Conservation (phyloP, 2,113 vertebrate species). For the Sarotherodon lohbergeri region DNA sequence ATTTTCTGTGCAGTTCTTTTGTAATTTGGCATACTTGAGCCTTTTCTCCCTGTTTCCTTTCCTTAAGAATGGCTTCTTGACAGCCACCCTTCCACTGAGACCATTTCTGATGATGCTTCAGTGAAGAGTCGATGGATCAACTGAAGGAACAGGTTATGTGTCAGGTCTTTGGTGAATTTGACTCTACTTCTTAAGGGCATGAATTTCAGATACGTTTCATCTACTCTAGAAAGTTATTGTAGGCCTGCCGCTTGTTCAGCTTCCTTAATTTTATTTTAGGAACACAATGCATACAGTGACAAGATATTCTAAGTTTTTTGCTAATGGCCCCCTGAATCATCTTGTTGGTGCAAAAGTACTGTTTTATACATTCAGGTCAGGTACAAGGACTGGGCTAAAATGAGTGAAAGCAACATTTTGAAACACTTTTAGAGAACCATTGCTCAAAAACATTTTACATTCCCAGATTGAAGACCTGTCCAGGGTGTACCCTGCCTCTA, state of each 20-base stretch:
- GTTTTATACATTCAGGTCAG: background rate
- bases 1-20: background rate
- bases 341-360: background rate
- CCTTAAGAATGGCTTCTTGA: background rate
- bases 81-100: background rate
- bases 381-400: background rate
- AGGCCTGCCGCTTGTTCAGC: background rate
- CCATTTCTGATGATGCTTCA: background rate
- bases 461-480: background rate
- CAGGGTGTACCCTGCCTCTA: background rate
- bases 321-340: background rate
- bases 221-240: background rate
- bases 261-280: background rate
- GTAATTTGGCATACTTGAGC: background rate
- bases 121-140: background rate
- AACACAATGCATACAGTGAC: background rate
- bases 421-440: background rate
- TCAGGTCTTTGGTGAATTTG: background rate
- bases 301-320: rapidly evolving
- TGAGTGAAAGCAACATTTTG: background rate
- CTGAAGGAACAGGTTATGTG: background rate
- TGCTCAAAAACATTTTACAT: background rate
- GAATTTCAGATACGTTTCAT: background rate
- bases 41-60: background rate
- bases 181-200: background rate